Percentiles rank a stretch among this genome's conserved stretches.
Conservation (phyloP, 2,888 invertebrate genomes). For the Synanthedon andrenaeformis region DNA sequence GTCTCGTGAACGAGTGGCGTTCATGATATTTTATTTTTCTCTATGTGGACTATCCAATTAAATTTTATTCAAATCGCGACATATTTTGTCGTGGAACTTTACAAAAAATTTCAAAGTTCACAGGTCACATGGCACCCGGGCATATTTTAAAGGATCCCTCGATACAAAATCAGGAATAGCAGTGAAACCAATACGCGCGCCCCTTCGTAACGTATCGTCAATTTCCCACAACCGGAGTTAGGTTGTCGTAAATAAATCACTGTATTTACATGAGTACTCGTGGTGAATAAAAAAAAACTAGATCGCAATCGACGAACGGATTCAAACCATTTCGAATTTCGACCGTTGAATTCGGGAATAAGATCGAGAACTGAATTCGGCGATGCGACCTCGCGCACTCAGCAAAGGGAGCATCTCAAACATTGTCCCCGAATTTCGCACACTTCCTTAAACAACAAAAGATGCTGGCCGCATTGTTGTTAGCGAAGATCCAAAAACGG, state of each 20-base stretch:
- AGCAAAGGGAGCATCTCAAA: constrained; percentile 21
- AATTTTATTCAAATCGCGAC: background rate
- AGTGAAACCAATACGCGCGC: constrained; percentile 22
- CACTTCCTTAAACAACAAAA: constrained; percentile 51
- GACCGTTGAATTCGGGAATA: background rate
- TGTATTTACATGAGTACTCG: constrained; percentile 37
- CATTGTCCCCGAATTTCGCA: constrained; percentile 40
- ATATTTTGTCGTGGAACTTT: background rate
- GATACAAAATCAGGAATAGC: constrained; percentile 34
- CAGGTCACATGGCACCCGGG: background rate
- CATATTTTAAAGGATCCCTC: constrained; percentile 23
- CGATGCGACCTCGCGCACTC: constrained; percentile 19
- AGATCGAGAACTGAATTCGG: background rate
- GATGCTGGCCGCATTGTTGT: constrained; percentile 5
- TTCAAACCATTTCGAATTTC: constrained; percentile 11
- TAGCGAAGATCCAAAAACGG: constrained; percentile 14
- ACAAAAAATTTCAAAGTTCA: background rate
- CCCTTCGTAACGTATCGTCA: constrained; percentile 53
- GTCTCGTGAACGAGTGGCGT: background rate
- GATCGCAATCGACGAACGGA: constrained; percentile 29
- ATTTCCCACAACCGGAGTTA: constrained; percentile 59
- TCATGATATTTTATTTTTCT: background rate
- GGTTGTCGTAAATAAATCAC: constrained; percentile 66
- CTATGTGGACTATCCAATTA: background rate
- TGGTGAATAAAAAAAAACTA: constrained; percentile 38